A percentile compares a stretch with the other conserved stretches of the same genome.
phyloP scores from a whole-genome alignment of 37 sponge, comb jelly and placozoan genomes.

The Tethya wilhelma region DNA sequence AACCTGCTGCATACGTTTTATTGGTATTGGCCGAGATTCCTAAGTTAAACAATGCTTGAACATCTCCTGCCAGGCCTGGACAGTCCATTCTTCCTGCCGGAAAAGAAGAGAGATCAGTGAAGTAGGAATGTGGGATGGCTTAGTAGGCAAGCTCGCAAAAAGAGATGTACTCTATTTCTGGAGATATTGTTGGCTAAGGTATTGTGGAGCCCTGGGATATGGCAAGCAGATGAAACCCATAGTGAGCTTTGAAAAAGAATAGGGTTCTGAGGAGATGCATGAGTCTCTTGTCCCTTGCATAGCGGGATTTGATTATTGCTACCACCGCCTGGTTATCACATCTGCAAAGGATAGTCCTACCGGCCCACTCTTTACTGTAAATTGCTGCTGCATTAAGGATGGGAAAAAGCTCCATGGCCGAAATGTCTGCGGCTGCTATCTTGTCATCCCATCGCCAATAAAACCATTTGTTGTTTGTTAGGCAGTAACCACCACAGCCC shows the following conservation, averaged over 20 bases:
- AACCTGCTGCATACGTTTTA: not conserved
- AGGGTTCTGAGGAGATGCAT: constrained; percentile 40
- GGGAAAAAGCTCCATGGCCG: not conserved
- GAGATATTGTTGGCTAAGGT: constrained; percentile 23
- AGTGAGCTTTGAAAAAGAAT: not conserved
- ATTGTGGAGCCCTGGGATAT: constrained; percentile 15
- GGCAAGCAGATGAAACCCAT: not conserved
- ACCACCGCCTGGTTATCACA: constrained; percentile 42
- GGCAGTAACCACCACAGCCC: not conserved
- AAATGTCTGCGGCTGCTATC: not conserved
- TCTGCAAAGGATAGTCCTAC: not conserved
- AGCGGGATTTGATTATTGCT: not conserved
- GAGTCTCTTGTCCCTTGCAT: not conserved
- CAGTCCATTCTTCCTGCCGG: constrained; percentile 5
- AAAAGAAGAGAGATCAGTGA: constrained; percentile 6
- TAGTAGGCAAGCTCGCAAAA: not conserved
- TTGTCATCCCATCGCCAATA: not conserved
- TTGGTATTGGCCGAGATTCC: constrained; percentile 1
- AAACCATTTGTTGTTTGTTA: too few species aligned
- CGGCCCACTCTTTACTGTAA: not conserved
- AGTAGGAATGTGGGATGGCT: not conserved
- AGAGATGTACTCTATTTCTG: constrained; percentile 8
- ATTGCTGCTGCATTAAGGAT: not conserved
- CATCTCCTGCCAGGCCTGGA: constrained; percentile 1
- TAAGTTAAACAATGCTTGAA: constrained; percentile 18